Evolutionary conservation across 1,140 invertebrate genomes (phyloP).

Genomic region (Agraylea sexmaculata): DNA sequence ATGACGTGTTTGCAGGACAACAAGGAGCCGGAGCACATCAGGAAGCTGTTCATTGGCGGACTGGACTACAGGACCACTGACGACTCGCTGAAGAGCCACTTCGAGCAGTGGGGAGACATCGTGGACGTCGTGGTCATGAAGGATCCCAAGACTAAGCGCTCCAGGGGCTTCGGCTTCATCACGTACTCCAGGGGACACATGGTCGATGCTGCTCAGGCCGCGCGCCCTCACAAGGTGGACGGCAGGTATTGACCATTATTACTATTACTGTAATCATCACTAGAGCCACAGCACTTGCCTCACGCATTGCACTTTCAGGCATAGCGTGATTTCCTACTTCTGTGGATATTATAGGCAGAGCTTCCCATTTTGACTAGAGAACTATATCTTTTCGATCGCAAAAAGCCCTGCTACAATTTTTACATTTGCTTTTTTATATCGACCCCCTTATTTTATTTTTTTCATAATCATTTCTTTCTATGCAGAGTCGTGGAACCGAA

Average conservation of each 20-base stretch:
- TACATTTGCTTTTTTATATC: neutral
- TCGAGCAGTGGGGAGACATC: constrained; percentile 94
- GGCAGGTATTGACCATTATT: constrained; percentile 33
- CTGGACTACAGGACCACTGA: constrained; percentile 91
- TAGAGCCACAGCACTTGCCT: constrained; percentile 16
- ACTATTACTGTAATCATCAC: neutral
- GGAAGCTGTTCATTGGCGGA: constrained; percentile 96
- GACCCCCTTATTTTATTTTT: neutral
- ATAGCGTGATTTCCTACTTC: constrained; percentile 16
- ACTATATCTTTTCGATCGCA: constrained; percentile 15
- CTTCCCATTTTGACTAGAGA: constrained; percentile 18
- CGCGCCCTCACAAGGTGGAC: constrained; percentile 59
- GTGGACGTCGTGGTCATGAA: constrained; percentile 98
- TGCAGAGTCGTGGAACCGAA: constrained; percentile 89
- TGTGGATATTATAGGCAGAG: constrained; percentile 17
- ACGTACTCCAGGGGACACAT: constrained; percentile 83
- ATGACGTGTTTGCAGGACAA: constrained; percentile 11
- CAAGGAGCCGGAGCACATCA: constrained; percentile 79
- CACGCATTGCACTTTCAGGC: constrained; percentile 11
- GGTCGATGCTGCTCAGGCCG: constrained; percentile 90
- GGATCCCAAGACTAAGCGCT: constrained; percentile 83
- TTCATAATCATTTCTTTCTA: constrained; percentile 6
- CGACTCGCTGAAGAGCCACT: constrained; percentile 84
- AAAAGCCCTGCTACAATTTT: constrained; percentile 17
- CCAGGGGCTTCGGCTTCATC: constrained; percentile 93